These are phyloP conservation scores for Belonocnema kinseyi DNA, from an alignment of 1,140 invertebrate species.

Conservation along the genomic window DNA sequence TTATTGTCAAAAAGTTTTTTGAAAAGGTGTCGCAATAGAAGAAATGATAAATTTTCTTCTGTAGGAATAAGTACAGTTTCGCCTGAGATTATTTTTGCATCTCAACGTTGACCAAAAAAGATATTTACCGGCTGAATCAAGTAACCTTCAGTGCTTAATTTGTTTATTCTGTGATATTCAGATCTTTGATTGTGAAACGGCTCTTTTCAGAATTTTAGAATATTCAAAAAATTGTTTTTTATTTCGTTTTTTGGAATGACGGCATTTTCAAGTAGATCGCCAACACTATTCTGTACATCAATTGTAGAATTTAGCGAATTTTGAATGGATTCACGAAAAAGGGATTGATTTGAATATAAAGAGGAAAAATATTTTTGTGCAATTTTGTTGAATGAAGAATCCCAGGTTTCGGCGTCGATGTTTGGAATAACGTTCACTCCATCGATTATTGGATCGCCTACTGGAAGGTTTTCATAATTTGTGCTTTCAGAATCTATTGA, in stretches of 20 bases:
- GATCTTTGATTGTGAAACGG: conserved; percentile 41
- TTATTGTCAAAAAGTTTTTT: conserved; percentile 42
- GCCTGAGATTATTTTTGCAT: conserved; percentile 35
- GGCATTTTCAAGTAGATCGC: conserved; percentile 37
- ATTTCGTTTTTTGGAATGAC: conserved; percentile 39
- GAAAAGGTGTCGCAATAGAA: conserved; percentile 47
- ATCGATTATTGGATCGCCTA: neutral
- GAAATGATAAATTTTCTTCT: conserved; percentile 33
- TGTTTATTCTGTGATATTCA: conserved; percentile 46
- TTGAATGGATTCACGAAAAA: conserved; percentile 40
- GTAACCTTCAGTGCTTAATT: conserved; percentile 34
- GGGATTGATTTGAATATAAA: conserved; percentile 31
- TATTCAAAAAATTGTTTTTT: conserved; percentile 33
- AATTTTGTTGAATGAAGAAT: conserved; percentile 8
- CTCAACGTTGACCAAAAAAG: conserved; percentile 47
- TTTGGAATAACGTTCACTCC: neutral
- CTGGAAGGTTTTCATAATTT: neutral
- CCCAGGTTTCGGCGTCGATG: neutral
- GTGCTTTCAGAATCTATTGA: neutral
- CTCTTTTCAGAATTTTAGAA: conserved; percentile 42
- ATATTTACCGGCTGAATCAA: conserved; percentile 42
- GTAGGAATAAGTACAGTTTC: conserved; percentile 32
- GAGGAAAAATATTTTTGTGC: conserved; percentile 6
- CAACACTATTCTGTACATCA: conserved; percentile 41
- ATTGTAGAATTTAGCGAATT: conserved; percentile 32